Evolutionary conservation across 2,113 vertebrate genomes (phyloP), one percentile per base, ranked within the genome.

Genomic region (Pedionomus torquatus): DNA sequence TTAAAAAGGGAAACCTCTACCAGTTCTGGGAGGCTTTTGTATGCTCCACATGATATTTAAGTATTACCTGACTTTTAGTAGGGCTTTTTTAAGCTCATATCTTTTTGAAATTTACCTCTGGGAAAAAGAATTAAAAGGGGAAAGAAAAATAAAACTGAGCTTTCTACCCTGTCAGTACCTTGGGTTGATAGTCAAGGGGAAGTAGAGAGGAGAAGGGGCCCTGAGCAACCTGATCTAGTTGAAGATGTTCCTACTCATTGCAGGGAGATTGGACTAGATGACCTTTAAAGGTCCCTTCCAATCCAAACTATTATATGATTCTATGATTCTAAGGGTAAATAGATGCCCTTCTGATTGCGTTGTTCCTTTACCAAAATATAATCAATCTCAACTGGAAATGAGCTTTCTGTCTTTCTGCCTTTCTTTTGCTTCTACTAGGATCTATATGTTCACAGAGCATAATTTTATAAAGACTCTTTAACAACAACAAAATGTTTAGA

Each of bases 401-500:
- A 85, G 11, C 35, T 63, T 82, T 54, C n/a, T 66, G 4, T 39
- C 25, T 71, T 17, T 54, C 13, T 54, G 52, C 28, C 16, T 54
- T 54, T 54, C 16, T 54, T 54, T 54, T 81, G 17, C 65, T 74
- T 86, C 94, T 86, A 41, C 24, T 96, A 95, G 54, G n/a, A 80
- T 96, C 95, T 95, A 52, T 70, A 86, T 89, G 93, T 86, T 86
- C 82, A 83, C 15, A 24, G 91, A 78, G 15, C 41, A 60, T 10
- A 81, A 69, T 94, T 97, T 95, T 57, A 74, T 72, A 48, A 93
- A 91, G 60, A 80, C 43, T 93, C 48, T 86, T 97, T 89, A 94
- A 35, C 30, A 71, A 61, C 1, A 61, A 54, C 9, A 97, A 94
- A 91, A 75, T 78, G 19, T 92, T 96, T 97, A 96, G 54, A 83